Conservation (phyloP, 2,113 vertebrate species). For the Gyps fulvus region DNA sequence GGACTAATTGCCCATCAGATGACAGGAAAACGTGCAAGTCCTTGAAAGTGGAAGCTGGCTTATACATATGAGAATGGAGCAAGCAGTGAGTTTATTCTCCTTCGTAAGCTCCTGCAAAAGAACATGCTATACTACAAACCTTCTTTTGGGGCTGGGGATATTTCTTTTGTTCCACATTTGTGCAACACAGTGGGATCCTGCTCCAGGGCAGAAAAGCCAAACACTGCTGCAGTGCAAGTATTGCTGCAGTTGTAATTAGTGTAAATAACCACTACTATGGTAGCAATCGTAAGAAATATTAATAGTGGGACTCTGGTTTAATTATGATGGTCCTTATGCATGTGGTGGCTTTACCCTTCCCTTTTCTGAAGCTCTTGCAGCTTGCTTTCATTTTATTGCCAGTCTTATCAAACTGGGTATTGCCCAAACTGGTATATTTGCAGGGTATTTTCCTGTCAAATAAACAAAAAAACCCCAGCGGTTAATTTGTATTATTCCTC, state of each 20-base stretch:
- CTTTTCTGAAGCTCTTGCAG: not conserved
- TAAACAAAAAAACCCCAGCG: not conserved
- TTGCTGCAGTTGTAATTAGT: not conserved
- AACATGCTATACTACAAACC: not conserved
- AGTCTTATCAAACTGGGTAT: not conserved
- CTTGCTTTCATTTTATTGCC: not conserved
- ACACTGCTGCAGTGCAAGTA: not conserved
- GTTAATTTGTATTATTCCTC: slow-evolving; percentile 17
- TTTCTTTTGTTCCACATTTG: not conserved
- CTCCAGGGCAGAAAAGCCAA: not conserved
- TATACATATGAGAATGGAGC: not conserved
- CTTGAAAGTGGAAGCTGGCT: not conserved
- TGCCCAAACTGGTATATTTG: not conserved
- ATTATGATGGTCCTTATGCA: not conserved
- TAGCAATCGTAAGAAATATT: not conserved
- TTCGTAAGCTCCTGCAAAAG: not conserved
- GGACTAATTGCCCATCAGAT: slow-evolving; percentile 7
- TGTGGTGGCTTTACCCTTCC: not conserved
- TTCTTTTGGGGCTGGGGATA: not conserved
- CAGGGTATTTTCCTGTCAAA: slow-evolving; percentile 22
- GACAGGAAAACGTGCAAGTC: not conserved
- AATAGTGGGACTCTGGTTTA: not conserved
- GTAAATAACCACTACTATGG: not conserved
- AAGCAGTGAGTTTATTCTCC: not conserved
- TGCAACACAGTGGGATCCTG: not conserved